Conservation (phyloP, 2,888 invertebrate species). For the Slavum lentiscoides region DNA sequence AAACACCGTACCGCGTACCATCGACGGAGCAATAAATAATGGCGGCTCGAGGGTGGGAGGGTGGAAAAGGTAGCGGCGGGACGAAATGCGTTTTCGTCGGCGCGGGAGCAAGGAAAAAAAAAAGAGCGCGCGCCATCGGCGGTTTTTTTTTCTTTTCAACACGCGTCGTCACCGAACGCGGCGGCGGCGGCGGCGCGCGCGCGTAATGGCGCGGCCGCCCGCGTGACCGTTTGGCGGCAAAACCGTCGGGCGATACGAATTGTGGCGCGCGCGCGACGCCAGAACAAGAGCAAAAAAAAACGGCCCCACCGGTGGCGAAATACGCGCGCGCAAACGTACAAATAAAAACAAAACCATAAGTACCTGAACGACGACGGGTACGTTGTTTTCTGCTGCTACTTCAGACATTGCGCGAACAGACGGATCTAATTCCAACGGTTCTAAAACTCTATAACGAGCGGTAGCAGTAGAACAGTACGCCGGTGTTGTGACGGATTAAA, state of each 20-base stretch:
- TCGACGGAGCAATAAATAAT: not conserved
- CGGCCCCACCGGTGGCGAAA: no score
- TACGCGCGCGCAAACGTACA: no score
- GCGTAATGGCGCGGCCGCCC: not conserved
- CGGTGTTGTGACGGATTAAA: no score
- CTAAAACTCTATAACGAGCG: no score
- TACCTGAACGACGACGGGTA: conserved; percentile 19
- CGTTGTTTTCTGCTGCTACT: conserved; percentile 29
- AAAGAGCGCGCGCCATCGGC: not conserved
- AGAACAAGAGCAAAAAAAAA: no score
- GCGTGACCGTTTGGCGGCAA: conserved; percentile 39
- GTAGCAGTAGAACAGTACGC: no score
- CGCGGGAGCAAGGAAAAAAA: not conserved
- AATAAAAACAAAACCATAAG: not conserved
- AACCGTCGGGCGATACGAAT: not conserved
- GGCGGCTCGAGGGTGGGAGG: not conserved
- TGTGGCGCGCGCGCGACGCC: not conserved
- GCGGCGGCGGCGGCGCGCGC: not conserved
- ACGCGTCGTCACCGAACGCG: not conserved
- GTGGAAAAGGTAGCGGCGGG: not conserved
- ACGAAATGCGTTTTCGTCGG: not conserved
- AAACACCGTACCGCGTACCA: no score
- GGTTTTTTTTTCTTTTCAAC: no score
- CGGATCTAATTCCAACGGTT: no score
- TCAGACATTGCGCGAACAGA: conserved; percentile 15